Evolutionary conservation across 2,113 vertebrate species (phyloP).

Genomic region (Panurus biarmicus): DNA sequence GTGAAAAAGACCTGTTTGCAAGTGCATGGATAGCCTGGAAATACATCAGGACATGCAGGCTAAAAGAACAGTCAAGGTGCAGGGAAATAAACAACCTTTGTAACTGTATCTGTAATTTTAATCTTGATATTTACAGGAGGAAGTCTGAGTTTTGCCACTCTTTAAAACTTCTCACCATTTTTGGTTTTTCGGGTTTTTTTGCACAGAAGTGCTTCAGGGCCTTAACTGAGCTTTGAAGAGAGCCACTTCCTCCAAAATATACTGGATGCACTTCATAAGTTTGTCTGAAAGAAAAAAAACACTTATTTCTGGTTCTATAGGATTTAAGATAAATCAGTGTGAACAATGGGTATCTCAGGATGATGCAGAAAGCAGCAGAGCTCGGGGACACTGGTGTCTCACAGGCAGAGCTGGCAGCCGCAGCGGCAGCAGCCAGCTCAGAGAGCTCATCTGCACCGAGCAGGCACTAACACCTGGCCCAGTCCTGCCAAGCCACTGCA

Average conservation of each 20-base stretch:
- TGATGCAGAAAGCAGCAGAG: not conserved
- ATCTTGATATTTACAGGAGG: not conserved
- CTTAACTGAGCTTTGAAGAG: not conserved
- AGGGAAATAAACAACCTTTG: not conserved
- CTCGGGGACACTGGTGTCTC: rapidly evolving
- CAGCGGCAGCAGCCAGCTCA: not conserved
- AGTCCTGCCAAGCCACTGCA: not conserved
- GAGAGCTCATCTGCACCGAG: rapidly evolving
- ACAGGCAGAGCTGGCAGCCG: not conserved
- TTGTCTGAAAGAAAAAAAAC: not conserved
- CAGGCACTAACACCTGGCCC: not conserved
- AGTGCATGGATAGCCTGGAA: not conserved
- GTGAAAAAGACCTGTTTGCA: conserved; percentile 11
- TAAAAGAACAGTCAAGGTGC: not conserved
- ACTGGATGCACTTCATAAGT: not conserved
- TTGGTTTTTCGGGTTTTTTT: too few species aligned
- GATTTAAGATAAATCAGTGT: not conserved
- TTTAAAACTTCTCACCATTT: not conserved
- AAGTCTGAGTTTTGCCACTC: not conserved
- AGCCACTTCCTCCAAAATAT: not conserved
- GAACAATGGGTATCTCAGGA: not conserved
- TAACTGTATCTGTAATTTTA: not conserved
- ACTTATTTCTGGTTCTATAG: not conserved
- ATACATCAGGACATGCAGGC: not conserved
- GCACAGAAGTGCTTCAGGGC: not conserved